These are phyloP conservation scores for Actenoides hombroni DNA, from an alignment of 2,113 vertebrate species.

Conservation along the genomic window DNA sequence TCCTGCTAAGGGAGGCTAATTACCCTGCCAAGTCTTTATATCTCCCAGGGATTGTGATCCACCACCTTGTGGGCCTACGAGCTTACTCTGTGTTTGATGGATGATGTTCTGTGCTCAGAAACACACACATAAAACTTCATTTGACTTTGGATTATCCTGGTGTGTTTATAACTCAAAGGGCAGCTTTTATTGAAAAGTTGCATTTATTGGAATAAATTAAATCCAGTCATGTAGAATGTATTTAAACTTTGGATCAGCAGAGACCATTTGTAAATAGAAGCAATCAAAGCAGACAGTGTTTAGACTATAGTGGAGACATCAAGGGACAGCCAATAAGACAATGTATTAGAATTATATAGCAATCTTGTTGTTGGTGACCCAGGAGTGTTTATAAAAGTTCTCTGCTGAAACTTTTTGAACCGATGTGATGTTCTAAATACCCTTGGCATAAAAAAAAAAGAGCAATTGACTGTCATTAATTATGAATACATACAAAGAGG, in stretches of 20 bases:
- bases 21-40: not conserved
- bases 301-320: not conserved
- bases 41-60: not conserved
- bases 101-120: not conserved
- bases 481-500: not conserved
- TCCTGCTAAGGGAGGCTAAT: not conserved
- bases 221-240: not conserved
- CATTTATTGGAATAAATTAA: conserved; percentile 15
- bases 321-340: not conserved
- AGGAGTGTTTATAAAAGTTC: not conserved
- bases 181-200: not conserved
- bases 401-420: not conserved
- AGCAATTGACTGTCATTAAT: not conserved
- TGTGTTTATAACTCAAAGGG: not conserved
- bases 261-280: conserved; percentile 34
- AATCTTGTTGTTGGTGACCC: conserved; percentile 3
- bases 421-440: not conserved
- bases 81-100: not conserved
- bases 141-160: not conserved
- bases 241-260: conserved; percentile 10
- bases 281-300: not conserved
- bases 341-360: not conserved
- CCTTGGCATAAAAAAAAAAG: not conserved
- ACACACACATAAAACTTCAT: not conserved
- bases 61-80: accelerated